Evolutionary conservation across 2,797 vertebrate species (phyloP), one percentile per base, ranked within the genome.

Genomic region (Pseudochirops corinnae): DNA sequence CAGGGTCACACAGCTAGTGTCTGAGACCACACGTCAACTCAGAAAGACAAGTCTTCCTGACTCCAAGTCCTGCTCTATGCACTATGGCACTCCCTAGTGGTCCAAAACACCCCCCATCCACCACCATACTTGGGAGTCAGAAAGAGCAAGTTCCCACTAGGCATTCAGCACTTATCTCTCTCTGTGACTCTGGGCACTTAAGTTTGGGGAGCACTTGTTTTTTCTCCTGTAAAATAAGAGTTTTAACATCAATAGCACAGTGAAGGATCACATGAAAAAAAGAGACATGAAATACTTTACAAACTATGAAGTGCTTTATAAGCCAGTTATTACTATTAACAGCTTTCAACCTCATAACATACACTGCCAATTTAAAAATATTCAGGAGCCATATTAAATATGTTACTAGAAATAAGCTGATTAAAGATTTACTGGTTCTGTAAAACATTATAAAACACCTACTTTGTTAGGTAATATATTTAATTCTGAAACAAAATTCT

Each of bases 381-480:
- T 90, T 91, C 52, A 67, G 67, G 92, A 56, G 92, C 0, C 21
- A 50, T 62, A 93, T 53, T 39, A 93, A 93, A 62, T 95, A 95
- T 58, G 96, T 93, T 91, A 94, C 55, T 93, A 55, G 93, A 92
- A 93, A 92, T 92, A 58, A 94, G 56, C 18, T 1, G 55, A 91
- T 95, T 95, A 93, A 94, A 94, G 56, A 95, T 58, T 92, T 50
- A 9, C n/a, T 92, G 74, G 26, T 95, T 39, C 24, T 91, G 57
- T 58, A 93, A 53, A 31, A 91, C 52, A 91, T 1, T 91, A 52
- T 58, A 93, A 53, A 33, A 91, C 31, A 91, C 0, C 14, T 31
- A 21, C 28, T 31, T 55, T 24, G 56, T 56, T 93, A 92, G 82
- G 92, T 91, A 92, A 62, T 56, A 94, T 95, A 90, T 29, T 92